Evolutionary conservation across 2,888 invertebrate genomes (phyloP).

Genomic region (Hedychridium roseum): DNA sequence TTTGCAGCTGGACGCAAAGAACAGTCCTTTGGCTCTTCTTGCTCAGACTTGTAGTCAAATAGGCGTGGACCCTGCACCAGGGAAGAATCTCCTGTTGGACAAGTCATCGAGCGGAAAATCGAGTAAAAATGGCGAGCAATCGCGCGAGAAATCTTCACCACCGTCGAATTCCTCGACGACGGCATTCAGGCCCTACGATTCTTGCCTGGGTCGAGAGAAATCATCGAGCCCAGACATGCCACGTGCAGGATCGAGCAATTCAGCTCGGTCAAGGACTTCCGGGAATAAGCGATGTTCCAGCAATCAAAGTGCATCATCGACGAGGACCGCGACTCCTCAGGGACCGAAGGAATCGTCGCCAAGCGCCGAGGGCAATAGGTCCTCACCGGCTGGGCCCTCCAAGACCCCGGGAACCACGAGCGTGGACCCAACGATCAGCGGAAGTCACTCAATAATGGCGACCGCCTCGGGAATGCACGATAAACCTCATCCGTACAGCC

Average conservation of each 20-base stretch:
- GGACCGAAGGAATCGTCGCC: constrained; percentile 70
- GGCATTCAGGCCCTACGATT: constrained; percentile 79
- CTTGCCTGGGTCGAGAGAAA: constrained; percentile 72
- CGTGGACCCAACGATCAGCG: constrained; percentile 28
- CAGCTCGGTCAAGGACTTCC: constrained; percentile 56
- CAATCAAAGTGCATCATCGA: constrained; percentile 80
- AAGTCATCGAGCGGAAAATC: constrained; percentile 68
- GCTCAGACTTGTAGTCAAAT: constrained; percentile 98
- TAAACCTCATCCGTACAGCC: constrained; percentile 66
- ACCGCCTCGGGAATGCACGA: no score
- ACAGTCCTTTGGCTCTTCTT: constrained; percentile 93
- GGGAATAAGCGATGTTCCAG: constrained; percentile 72
- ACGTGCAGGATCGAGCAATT: constrained; percentile 65
- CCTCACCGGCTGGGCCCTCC: constrained; percentile 58
- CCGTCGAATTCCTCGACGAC: constrained; percentile 22
- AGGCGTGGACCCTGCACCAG: constrained; percentile 83
- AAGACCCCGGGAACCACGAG: constrained; percentile 59
- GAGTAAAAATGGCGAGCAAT: constrained; percentile 60
- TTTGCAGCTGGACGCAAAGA: constrained; percentile 94
- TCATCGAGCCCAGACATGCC: constrained; percentile 74
- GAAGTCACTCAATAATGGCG: constrained; percentile 43
- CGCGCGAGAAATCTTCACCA: constrained; percentile 69
- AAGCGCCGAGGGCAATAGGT: constrained; percentile 43
- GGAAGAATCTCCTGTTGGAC: constrained; percentile 78
- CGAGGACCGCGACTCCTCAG: constrained; percentile 69